Percentiles rank a stretch among this genome's conserved stretches.
Evolutionary conservation across 2,888 invertebrate genomes (phyloP).

Genomic region (Lasioglossum vierecki): DNA sequence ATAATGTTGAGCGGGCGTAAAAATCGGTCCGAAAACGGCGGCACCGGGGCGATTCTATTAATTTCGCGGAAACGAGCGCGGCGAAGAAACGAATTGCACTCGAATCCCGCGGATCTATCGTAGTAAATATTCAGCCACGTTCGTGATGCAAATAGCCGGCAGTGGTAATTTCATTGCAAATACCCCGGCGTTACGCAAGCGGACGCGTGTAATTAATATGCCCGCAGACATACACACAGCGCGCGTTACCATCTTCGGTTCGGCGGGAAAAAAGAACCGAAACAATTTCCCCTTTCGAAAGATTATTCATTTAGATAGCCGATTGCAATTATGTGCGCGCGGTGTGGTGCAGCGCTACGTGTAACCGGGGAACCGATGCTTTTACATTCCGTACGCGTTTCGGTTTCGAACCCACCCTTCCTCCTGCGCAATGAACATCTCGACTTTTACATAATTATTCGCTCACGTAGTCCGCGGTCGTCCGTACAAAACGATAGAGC

Average conservation of each 20-base stretch:
- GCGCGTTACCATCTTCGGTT: neutral
- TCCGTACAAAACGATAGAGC: neutral
- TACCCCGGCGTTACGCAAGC: slow-evolving; percentile 18
- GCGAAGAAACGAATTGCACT: neutral
- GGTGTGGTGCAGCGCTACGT: neutral
- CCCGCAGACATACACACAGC: neutral
- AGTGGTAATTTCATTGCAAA: neutral
- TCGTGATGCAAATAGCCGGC: slow-evolving; percentile 24
- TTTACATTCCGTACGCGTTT: slow-evolving; percentile 15
- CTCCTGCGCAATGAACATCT: neutral
- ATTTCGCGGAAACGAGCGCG: neutral
- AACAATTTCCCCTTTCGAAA: slow-evolving; percentile 10
- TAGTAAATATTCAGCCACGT: neutral
- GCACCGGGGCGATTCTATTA: neutral
- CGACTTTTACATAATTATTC: neutral
- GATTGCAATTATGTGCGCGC: slow-evolving; percentile 23
- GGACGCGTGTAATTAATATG: slow-evolving; percentile 25
- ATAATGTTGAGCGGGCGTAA: neutral
- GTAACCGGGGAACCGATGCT: slow-evolving; percentile 31
- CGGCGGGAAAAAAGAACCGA: neutral
- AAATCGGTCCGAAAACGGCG: neutral
- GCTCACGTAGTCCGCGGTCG: neutral
- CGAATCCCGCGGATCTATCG: neutral
- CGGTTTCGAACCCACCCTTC: neutral
- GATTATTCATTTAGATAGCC: slow-evolving; percentile 25